Evolutionary conservation across 1,140 invertebrate genomes (phyloP).

Genomic region (Parapsyche elsis): DNA sequence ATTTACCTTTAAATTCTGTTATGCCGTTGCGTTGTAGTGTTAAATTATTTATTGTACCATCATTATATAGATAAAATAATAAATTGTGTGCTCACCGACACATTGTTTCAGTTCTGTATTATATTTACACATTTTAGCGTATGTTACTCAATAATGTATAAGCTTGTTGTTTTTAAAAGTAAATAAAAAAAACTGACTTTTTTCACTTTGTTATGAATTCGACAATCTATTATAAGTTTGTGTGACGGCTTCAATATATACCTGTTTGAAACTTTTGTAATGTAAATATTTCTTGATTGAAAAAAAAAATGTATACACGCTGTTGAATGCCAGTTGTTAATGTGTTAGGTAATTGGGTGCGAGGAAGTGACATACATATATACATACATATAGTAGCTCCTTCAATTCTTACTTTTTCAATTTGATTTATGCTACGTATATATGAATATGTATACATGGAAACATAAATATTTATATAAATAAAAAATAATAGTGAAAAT

Average conservation of each 20-base stretch:
- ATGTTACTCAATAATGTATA: neutral
- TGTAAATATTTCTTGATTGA: neutral
- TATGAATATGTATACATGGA: neutral
- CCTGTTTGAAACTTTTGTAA: neutral
- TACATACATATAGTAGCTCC: too few species aligned
- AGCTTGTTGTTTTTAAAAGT: neutral
- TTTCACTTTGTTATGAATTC: constrained; percentile 18
- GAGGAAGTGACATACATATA: too few species aligned
- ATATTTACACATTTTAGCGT: neutral
- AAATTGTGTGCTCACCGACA: too few species aligned
- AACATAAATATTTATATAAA: neutral
- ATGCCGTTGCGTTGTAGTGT: too few species aligned
- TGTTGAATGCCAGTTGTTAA: too few species aligned
- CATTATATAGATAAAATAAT: too few species aligned
- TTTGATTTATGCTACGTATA: neutral
- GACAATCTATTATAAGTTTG: neutral
- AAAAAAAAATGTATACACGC: neutral
- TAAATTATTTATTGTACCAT: too few species aligned
- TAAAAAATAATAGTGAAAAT: neutral
- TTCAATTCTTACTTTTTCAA: neutral
- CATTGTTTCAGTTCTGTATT: too few species aligned
- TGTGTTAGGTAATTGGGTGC: too few species aligned
- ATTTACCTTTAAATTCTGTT: too few species aligned
- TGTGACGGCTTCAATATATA: too few species aligned
- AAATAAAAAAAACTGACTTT: constrained; percentile 1